Percentiles rank a stretch among this genome's conserved stretches.
These are phyloP conservation scores for Noctilio leporinus DNA, from an alignment of 2,113 vertebrate species.

Conservation along the genomic window DNA sequence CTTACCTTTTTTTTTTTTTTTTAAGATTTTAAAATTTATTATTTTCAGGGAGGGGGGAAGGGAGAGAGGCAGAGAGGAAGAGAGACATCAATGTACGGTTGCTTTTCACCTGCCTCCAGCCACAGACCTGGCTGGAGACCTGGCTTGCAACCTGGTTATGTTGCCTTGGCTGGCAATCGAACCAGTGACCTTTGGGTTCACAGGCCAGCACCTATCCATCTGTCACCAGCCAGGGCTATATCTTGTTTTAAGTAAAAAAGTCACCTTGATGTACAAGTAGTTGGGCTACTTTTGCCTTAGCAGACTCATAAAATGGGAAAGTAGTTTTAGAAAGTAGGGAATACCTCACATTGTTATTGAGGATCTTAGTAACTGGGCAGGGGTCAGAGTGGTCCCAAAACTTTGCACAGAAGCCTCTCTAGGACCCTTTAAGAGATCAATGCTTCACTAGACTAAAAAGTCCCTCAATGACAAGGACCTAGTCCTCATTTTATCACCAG, in stretches of 20 bases:
- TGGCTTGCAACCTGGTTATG: too few species aligned
- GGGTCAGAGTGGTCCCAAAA: background rate
- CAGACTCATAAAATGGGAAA: constrained; percentile 3
- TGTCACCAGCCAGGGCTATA: too few species aligned
- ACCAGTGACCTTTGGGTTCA: too few species aligned
- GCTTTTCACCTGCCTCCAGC: too few species aligned
- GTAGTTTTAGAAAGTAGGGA: constrained; percentile 1
- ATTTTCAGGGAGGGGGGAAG: too few species aligned
- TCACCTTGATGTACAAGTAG: background rate
- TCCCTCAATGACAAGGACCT: background rate
- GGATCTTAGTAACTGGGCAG: background rate
- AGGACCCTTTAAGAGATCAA: background rate
- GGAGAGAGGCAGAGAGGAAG: too few species aligned
- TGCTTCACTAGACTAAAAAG: background rate
- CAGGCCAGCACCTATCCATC: too few species aligned
- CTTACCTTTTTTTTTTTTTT: constrained; percentile 24
- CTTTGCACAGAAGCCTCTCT: background rate
- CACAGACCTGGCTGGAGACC: too few species aligned
- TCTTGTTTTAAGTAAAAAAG: constrained; percentile 7
- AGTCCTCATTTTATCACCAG: background rate
- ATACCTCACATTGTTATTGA: background rate
- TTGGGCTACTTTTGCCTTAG: background rate
- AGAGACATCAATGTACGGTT: too few species aligned
- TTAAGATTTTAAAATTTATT: too few species aligned
- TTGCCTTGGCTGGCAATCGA: too few species aligned